These are phyloP conservation scores for Drosophila quinaria DNA, from an alignment of 2,888 invertebrate species.

Conservation along the genomic window DNA sequence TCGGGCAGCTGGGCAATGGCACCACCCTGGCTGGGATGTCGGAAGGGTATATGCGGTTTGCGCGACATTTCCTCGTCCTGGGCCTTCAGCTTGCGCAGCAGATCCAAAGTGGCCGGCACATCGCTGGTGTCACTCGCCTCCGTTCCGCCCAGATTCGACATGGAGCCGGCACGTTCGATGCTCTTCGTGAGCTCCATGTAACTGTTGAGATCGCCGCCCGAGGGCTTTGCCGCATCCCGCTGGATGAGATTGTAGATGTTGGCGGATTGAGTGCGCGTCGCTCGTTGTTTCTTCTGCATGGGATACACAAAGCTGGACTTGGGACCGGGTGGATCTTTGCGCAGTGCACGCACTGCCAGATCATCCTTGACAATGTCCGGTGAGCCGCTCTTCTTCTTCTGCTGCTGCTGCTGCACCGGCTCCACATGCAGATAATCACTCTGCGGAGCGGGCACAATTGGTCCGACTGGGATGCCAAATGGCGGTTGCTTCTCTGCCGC, in stretches of 20 bases:
- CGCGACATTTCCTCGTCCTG: slow-evolving; percentile 69
- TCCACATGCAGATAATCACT: slow-evolving; percentile 94
- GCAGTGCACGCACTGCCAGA: slow-evolving; percentile 92
- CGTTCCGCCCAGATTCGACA: slow-evolving; percentile 86
- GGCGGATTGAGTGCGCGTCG: slow-evolving; percentile 93
- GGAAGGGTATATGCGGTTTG: slow-evolving; percentile 75
- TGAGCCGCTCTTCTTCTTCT: slow-evolving; percentile 83
- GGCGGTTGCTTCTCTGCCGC: slow-evolving; percentile 94
- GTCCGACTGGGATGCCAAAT: slow-evolving; percentile 95
- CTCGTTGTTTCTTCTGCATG: slow-evolving; percentile 91
- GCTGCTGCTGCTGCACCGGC: slow-evolving; percentile 83
- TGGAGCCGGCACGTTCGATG: slow-evolving; percentile 88
- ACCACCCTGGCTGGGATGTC: slow-evolving; percentile 84
- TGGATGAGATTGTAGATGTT: slow-evolving; percentile 93
- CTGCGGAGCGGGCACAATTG: slow-evolving; percentile 91
- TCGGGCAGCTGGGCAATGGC: slow-evolving; percentile 84
- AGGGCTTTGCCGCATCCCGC: slow-evolving; percentile 87
- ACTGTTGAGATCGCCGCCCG: slow-evolving; percentile 87
- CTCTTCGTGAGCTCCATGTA: slow-evolving; percentile 87
- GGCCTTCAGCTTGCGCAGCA: slow-evolving; percentile 82
- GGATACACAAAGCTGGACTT: slow-evolving; percentile 79
- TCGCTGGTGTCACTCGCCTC: slow-evolving; percentile 63
- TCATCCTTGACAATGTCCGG: slow-evolving; percentile 95
- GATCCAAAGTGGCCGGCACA: slow-evolving; percentile 80
- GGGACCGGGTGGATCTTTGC: slow-evolving; percentile 89